These are phyloP conservation scores for Melinopterus prodromus DNA, from an alignment of 2,888 invertebrate species.

Conservation along the genomic window DNA sequence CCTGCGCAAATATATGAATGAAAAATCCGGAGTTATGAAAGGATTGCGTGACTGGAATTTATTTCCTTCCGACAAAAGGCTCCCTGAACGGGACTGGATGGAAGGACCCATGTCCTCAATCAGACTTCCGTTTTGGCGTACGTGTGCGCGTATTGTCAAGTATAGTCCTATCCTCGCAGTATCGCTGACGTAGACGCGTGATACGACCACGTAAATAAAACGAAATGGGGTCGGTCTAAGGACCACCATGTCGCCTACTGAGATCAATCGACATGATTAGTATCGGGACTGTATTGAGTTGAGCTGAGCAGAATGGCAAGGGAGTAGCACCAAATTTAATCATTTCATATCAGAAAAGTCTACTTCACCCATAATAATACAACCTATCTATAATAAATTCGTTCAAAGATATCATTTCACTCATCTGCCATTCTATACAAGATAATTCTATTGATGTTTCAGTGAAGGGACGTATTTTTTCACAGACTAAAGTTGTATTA, in stretches of 20 bases:
- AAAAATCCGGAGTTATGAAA: conserved; percentile 18
- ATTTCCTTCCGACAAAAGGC: conserved; percentile 4
- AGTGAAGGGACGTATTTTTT: too few relatives aligned
- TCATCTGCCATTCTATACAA: too few relatives aligned
- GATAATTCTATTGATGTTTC: too few relatives aligned
- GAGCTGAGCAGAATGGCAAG: not conserved
- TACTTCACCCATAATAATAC: not conserved
- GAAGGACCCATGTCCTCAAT: conserved; percentile 4
- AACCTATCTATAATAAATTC: not conserved
- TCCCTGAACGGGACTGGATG: not conserved
- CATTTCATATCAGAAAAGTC: not conserved
- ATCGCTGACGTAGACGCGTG: conserved; percentile 4
- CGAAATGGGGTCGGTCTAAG: not conserved
- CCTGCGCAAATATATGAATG: conserved; percentile 19
- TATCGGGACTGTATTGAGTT: not conserved
- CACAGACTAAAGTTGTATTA: too few relatives aligned
- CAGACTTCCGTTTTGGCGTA: not conserved
- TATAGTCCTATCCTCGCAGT: not conserved
- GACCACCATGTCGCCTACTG: not conserved
- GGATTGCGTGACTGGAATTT: conserved; percentile 23
- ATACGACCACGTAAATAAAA: conserved; percentile 4
- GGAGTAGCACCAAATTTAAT: not conserved
- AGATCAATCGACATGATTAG: conserved; percentile 4
- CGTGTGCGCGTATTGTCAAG: not conserved
- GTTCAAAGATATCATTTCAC: too few relatives aligned